Percentiles rank a stretch among this genome's conserved stretches.
Evolutionary conservation across 1,140 invertebrate genomes (phyloP).

Genomic region (Coenobita brevimanus): DNA sequence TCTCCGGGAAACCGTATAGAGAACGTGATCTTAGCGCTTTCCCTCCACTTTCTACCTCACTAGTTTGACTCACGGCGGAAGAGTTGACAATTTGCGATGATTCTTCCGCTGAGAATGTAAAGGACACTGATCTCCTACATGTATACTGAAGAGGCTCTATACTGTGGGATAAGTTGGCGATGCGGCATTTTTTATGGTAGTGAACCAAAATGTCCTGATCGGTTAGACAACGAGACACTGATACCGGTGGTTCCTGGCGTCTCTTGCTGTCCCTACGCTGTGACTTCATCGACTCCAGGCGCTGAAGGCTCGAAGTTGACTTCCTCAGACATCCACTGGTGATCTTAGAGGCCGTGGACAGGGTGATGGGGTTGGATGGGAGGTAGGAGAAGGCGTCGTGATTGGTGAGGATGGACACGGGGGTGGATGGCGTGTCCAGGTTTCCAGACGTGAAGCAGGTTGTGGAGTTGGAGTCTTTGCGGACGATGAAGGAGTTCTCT

Average conservation of each 20-base stretch:
- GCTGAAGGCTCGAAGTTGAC: conserved; percentile 22
- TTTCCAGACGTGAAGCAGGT: conserved; percentile 1
- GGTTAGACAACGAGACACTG: not conserved
- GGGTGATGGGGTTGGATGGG: not conserved
- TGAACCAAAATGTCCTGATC: not conserved
- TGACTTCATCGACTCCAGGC: not conserved
- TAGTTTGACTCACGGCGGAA: not conserved
- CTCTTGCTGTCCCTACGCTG: not conserved
- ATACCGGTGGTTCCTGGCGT: not conserved
- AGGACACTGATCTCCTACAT: conserved; percentile 48
- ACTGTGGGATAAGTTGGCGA: not conserved
- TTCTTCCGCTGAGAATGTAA: not conserved
- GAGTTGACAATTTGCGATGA: not conserved
- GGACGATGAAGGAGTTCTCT: conserved; percentile 27
- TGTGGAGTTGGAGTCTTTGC: conserved; percentile 38
- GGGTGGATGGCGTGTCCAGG: conserved; percentile 27
- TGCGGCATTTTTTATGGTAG: not conserved
- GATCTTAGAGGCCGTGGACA: not conserved
- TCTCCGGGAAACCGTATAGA: conserved; percentile 14
- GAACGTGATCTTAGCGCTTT: conserved; percentile 2
- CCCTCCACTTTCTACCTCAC: not conserved
- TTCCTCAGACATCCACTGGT: conserved; percentile 14
- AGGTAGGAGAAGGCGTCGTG: conserved; percentile 8
- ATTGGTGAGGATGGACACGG: conserved; percentile 13
- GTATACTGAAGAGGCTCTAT: not conserved